Percentiles rank a stretch among this genome's conserved stretches.
phyloP scores from a whole-genome alignment of 2,113 vertebrate genomes.

The Strix uralensis region DNA sequence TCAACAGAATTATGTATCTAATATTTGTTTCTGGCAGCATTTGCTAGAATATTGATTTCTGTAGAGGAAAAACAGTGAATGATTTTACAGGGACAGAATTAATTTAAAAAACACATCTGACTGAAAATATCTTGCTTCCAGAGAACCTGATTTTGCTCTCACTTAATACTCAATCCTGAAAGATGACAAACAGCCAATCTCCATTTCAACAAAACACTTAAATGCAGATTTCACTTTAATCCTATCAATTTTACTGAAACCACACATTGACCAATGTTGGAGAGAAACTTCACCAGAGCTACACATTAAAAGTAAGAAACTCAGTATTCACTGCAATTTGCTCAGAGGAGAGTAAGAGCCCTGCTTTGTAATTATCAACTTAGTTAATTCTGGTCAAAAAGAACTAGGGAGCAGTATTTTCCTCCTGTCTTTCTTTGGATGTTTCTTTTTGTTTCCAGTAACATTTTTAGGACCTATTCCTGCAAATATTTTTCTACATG shows the following conservation, averaged over 20 bases:
- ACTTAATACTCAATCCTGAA: not conserved
- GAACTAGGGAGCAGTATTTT: not conserved
- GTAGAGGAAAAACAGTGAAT: not conserved
- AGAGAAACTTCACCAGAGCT: not conserved
- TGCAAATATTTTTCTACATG: slow-evolving; percentile 27
- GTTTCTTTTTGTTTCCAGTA: not conserved
- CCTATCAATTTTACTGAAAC: not conserved
- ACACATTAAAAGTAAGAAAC: not conserved
- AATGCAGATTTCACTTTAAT: not conserved
- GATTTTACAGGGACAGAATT: not conserved
- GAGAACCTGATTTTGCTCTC: not conserved
- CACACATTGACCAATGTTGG: not conserved
- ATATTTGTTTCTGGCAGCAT: not conserved
- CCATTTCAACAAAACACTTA: not conserved
- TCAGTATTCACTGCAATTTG: not conserved
- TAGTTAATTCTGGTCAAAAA: not conserved
- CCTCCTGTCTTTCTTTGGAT: not conserved
- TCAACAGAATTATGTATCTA: not conserved
- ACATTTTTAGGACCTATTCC: not conserved
- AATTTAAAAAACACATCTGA: not conserved
- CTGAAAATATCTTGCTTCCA: not conserved
- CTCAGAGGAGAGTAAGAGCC: not conserved
- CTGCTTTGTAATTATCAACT: not conserved
- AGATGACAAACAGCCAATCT: not conserved
- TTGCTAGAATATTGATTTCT: not conserved